Evolutionary conservation across 2,797 vertebrate genomes (phyloP).

Genomic region (Fundulus diaphanus): DNA sequence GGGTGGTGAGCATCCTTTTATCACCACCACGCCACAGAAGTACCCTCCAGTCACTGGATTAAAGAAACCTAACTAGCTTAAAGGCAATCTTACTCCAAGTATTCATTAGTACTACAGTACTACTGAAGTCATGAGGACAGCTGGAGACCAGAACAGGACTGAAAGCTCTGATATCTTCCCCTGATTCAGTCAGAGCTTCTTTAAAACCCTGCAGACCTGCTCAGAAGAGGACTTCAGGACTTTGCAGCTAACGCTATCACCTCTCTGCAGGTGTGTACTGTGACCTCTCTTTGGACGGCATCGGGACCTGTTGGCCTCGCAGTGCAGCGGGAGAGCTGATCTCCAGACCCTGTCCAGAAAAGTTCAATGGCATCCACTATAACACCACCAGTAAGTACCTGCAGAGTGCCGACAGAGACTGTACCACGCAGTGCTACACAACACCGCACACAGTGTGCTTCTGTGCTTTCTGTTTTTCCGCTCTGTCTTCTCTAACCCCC

Average conservation of each 20-base stretch:
- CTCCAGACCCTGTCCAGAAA: conserved; percentile 88
- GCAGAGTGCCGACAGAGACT: background rate
- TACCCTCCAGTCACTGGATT: background rate
- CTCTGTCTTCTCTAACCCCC: too few species aligned
- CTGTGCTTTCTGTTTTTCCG: too few species aligned
- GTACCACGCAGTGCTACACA: background rate
- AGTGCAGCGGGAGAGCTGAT: conserved; percentile 87
- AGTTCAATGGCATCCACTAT: conserved; percentile 90
- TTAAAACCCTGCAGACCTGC: background rate
- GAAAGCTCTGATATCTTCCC: too few species aligned
- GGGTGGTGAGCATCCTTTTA: background rate
- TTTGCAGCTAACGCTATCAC: background rate
- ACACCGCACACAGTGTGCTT: too few species aligned
- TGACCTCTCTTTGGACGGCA: conserved; percentile 88
- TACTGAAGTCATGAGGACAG: background rate
- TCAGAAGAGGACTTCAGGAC: background rate
- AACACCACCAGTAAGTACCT: conserved; percentile 88
- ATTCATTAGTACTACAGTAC: background rate
- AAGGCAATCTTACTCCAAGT: background rate
- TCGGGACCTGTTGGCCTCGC: conserved; percentile 93
- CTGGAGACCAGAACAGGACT: too few species aligned
- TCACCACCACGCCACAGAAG: background rate
- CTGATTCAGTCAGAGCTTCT: too few species aligned
- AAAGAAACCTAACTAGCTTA: background rate
- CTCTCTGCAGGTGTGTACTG: conserved; percentile 84